Evolutionary conservation across 2,113 vertebrate genomes (phyloP).

Genomic region (Ellobius talpinus): DNA sequence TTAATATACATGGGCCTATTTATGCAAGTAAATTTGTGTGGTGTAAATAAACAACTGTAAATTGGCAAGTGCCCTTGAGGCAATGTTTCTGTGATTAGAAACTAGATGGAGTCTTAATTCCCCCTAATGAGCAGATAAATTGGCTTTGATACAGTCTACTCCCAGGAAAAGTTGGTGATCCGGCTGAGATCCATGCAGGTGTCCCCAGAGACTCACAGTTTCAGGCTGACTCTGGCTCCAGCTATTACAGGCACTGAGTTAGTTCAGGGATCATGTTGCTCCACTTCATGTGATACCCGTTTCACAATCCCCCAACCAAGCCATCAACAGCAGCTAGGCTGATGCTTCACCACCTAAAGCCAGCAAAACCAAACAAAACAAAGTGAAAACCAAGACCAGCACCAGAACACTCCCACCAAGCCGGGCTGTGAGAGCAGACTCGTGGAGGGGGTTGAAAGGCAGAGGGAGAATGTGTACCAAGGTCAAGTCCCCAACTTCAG

Average conservation of each 20-base stretch:
- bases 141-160: background rate
- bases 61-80: background rate
- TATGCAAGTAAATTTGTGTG: background rate
- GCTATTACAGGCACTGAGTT: background rate
- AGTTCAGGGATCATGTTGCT: background rate
- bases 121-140: background rate
- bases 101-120: background rate
- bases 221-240: background rate
- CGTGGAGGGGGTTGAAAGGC: background rate
- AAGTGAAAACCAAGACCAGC: background rate
- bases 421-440: background rate
- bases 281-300: background rate
- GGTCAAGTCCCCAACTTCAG: background rate
- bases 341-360: constrained; percentile 6
- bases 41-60: background rate
- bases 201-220: background rate
- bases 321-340: background rate
- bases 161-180: background rate
- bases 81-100: background rate
- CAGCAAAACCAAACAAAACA: constrained; percentile 21
- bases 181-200: background rate
- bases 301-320: background rate
- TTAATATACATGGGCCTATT: constrained; percentile 5
- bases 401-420: background rate
- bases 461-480: background rate